Evolutionary conservation across 2,888 invertebrate species (phyloP), one percentile per base, ranked within the genome.

Genomic region (Synergus itoensis): DNA sequence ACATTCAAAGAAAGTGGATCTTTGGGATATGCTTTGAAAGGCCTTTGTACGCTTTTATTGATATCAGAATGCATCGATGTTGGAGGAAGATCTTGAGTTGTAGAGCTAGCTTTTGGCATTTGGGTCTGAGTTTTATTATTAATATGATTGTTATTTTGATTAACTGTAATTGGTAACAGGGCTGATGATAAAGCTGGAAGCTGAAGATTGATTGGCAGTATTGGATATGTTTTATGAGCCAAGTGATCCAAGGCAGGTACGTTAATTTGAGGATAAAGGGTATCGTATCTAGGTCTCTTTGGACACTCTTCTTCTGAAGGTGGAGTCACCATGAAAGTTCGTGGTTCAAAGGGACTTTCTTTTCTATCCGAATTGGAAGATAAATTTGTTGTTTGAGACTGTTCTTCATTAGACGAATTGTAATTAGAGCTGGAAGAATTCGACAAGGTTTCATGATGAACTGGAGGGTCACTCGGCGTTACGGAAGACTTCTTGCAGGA

Each of bases 11-110:
- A 93, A 40, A 95, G 88, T 0, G 96, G 95, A 89, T 96, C 95
- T 83, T 95, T 95, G 0, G 96, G 96, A 88, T 96, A 96, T 0
- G 96, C 95, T 88, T 96, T 95, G 87, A 95, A 95, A 0, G 95
- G 95, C 2, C 95, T 92, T 0, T 94, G 92, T 4, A 92, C 84
- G 86, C 94, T 95, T 36, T 92, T 90, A 12, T 65, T 73, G 53
- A n/a, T 53, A 53, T 73, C 73, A 28, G 53, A 80, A 4, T 69
- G 8, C 4, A 77, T 73, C 4, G 84, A 11, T 0, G 82, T 77
- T 0, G 86, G 76, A 18, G 85, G 79, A 40, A 73, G 48, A 28
- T 65, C 63, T n/a, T 43, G 65, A 36, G 57, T 67, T 11, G 67
- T 67, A n/a, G 67, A 77, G 12, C 41, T 65, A 41, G 77, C 62